Evolutionary conservation across 2,797 vertebrate genomes (phyloP), one percentile per base, ranked within the genome.

Genomic region (Vultur gryphus): DNA sequence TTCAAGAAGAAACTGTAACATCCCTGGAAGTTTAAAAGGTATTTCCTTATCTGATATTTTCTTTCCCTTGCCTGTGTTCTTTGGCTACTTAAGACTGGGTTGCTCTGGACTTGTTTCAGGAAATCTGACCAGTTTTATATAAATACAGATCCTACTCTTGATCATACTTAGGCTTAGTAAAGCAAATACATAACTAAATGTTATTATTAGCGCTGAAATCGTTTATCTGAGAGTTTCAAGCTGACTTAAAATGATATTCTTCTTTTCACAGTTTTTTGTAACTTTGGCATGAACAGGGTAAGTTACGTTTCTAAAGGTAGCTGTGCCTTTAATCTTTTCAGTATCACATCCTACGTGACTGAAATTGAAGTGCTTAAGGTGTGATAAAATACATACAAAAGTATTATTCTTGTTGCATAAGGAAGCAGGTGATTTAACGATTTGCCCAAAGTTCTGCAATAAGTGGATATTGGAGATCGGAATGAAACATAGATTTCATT

Each of bases 401-500:
- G 16, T 43, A 9, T 46, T 79, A 13, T 49, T 78, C 16, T 43
- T 69, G 11, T 75, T 72, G 46, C 35, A 13, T 23, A 41, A 59
- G 59, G 41, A 88, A 70, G 29, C 9, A 62, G 84, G 16, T 23
- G 51, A 28, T 66, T 37, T 23, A 64, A 29, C 1, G 3, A 17
- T 66, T 64, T 66, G 23, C 19, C 15, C 11, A 7, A 57, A 57
- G 20, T 55, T 77, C 46, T 72, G 5, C 49, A 26, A 31, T 31
- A 46, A 57, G 12, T 54, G 21, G 44, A 15, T 66, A 44, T 73
- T 26, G 58, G 54, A 71, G 18, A 35, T 0, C n/a, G 41, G 28
- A 79, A 29, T 16, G 8, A 66, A 64, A 58, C 0, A 1, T 59
- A 13, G 39, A 19, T 49, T 1, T 57, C 1, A 3, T 25, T 1